Evolutionary conservation across 2,888 invertebrate species (phyloP), one percentile per base, ranked within the genome.

Genomic region (Cactoblastis cactorum): DNA sequence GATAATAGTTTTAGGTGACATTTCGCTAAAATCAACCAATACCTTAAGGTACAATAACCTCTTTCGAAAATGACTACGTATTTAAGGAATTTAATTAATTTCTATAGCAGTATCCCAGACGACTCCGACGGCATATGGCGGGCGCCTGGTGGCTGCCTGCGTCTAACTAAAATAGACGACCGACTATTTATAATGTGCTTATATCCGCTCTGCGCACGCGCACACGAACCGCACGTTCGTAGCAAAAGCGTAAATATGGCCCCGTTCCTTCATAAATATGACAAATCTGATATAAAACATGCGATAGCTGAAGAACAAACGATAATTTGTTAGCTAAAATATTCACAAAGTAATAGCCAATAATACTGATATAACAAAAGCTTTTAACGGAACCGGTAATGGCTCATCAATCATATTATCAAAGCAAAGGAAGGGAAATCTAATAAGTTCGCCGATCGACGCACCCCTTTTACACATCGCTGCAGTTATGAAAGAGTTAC

Each of bases 201-300:
- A 82, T 83, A 87, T 87, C 87, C 87, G 87, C 77, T 73, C 72
- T 63, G 79, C 80, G 83, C 83, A 78, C 81, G 85, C 83, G 82
- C 77, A 73, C 58, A 57, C 56, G 61, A 65, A 65, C 64, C 66
- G 68, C 71, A 65, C 64, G 64, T 62, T 65, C 62, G 58, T 56
- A 58, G 62, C 69, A 63, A 63, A 66, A 65, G 56, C 65, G 61
- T 68, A 63, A 70, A 76, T 68, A 70, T 69, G 78, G 75, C 76
- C 72, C 74, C 64, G 24, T 17, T 48, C 22, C 47, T 12, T 18
- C 37, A 8, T 48, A 28, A 28, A 48, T 28, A 38, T 48, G 37
- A 37, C 15, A 43, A 43, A 43, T 43, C 28, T 1, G 11, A 46
- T 19, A 12, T 22, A 46, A 35, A 35, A 34, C 34, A 34, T 19